Base-by-base conservation (phyloP, 2,888 invertebrate genomes). In the Eupithecia subfuscata region DNA sequence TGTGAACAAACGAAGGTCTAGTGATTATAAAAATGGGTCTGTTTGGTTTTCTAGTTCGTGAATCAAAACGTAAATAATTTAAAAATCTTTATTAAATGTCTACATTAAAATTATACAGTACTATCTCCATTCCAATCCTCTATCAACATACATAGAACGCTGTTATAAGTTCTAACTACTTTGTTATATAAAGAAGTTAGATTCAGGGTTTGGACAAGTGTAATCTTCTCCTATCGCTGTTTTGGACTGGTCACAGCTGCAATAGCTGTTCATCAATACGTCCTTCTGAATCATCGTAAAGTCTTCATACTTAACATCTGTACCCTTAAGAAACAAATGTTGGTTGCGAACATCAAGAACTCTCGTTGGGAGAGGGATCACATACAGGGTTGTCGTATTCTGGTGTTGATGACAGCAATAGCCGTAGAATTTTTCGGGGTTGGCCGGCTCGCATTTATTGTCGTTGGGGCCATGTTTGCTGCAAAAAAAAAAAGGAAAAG, bases 371-470 rank as follows among this genome's bases (percentile, higher is more conserved):
- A 52, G 52, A 0, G 52, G n/a, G 3, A 52, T 18, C n/a, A 52
- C 52, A n/a, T 52, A 18, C n/a, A 52, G 14, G 9, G 52, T 8
- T 52, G n/a, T 52, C 52, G n/a, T 52, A 9, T 9, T 52, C 52
- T 52, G n/a, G n/a, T 52, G n/a, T 52, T 52, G 52, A n/a, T 7
- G 52, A n/a, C 52, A 52, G 52, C 52, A 52, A 52, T 52, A 52
- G n/a, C 52, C n/a, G 52, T 52, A 48, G 18, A 48, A 48, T 7
- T 7, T 18, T 4, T 7, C 7, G 16, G 45, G 45, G 18, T 52
- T 9, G 52, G n/a, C 6, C 2, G 9, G n/a, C 8, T 52, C n/a
- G 52, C 52, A 52, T 52, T 52, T 52, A 52, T n/a, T 52, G 52
- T 52, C 52, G 5, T n/a, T 48, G 18, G 16, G 18, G 18, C 7